Percentiles rank a stretch among this genome's conserved stretches.
These are phyloP conservation scores for Centropus bengalensis DNA, from an alignment of 2,113 vertebrate species.

Conservation along the genomic window DNA sequence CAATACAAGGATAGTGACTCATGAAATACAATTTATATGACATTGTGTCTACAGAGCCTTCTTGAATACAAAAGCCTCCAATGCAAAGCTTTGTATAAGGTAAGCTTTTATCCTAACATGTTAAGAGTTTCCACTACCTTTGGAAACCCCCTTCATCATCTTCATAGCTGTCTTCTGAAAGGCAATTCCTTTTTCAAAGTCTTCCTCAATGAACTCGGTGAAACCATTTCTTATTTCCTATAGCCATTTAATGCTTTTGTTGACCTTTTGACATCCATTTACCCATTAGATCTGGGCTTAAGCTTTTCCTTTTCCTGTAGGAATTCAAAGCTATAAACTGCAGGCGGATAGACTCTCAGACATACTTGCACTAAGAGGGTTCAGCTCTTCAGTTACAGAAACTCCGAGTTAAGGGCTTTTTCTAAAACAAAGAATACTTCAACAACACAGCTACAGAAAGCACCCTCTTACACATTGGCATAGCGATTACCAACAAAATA, in stretches of 20 bases:
- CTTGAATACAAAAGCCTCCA: not conserved
- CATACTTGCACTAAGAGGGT: not conserved
- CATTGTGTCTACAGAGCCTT: not conserved
- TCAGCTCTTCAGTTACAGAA: not conserved
- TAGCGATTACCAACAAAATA: not conserved
- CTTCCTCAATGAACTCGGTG: not conserved
- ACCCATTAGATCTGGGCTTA: not conserved
- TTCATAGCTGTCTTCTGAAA: not conserved
- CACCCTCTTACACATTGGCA: not conserved
- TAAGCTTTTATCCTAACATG: not conserved
- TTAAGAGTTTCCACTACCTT: not conserved
- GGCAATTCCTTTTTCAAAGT: not conserved
- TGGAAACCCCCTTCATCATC: not conserved
- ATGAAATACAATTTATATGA: not conserved
- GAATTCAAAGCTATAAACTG: not conserved
- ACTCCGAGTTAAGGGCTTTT: not conserved
- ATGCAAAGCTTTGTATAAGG: not conserved
- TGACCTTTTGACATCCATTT: not conserved
- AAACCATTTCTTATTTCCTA: not conserved
- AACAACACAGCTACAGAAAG: not conserved
- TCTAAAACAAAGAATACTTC: not conserved
- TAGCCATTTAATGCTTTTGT: not conserved
- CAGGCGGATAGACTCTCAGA: not conserved
- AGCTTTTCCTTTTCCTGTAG: not conserved
- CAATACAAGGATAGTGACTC: not conserved